Evolutionary conservation across 2,888 invertebrate genomes (phyloP).

Genomic region (Drosophila robusta): DNA sequence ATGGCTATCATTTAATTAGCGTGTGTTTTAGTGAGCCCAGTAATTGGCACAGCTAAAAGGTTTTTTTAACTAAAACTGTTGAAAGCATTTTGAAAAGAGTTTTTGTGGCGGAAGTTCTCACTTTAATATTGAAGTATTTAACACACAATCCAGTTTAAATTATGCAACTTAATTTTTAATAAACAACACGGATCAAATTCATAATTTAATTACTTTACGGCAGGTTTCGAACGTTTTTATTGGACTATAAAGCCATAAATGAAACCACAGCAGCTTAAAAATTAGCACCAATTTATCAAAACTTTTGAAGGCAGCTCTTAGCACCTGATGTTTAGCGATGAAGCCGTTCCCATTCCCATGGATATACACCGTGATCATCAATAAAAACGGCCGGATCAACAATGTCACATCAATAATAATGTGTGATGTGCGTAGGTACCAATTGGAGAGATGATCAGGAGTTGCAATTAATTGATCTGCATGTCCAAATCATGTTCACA

Average conservation of each 20-base stretch:
- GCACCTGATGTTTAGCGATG: conserved; percentile 25
- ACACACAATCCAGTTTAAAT: conserved; percentile 22
- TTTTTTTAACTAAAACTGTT: conserved; percentile 25
- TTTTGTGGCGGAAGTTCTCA: conserved; percentile 16
- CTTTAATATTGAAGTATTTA: conserved; percentile 6
- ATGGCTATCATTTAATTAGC: conserved; percentile 31
- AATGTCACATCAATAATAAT: conserved; percentile 11
- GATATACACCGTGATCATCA: conserved; percentile 17
- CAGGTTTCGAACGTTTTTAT: conserved; percentile 16
- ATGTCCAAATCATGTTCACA: conserved; percentile 14
- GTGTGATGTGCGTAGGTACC: conserved; percentile 50
- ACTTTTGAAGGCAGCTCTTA: conserved; percentile 34
- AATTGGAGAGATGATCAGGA: conserved; percentile 11
- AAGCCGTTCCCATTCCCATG: conserved; percentile 19
- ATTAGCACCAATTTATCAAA: conserved; percentile 46
- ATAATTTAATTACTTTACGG: conserved; percentile 30
- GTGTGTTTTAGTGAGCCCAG: conserved; percentile 12
- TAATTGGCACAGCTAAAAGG: conserved; percentile 34
- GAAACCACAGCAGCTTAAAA: conserved; percentile 33
- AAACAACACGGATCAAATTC: conserved; percentile 25
- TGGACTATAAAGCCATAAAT: conserved; percentile 14
- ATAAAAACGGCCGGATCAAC: conserved; percentile 1
- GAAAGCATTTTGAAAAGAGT: conserved; percentile 1
- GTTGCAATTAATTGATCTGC: conserved; percentile 25
- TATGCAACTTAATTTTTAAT: conserved; percentile 22